Conservation (phyloP, 1,140 invertebrate species). For the Choristoneura fumiferana region DNA sequence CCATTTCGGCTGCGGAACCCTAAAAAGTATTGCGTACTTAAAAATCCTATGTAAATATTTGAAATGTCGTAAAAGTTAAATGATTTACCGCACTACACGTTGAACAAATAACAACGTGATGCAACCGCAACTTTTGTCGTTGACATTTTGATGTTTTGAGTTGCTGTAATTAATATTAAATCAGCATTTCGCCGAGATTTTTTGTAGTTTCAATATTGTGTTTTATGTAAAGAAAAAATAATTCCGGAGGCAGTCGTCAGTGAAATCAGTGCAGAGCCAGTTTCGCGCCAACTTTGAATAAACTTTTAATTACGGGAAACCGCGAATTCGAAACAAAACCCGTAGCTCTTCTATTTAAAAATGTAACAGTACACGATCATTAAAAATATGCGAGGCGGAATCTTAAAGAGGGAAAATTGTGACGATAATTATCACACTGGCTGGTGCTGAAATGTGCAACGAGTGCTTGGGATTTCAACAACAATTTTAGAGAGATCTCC, state of each 20-base stretch:
- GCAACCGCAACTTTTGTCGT: no score
- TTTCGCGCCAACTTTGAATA: neutral
- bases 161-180: no score
- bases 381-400: neutral
- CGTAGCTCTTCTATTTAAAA: neutral
- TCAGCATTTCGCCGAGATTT: no score
- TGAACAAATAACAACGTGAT: no score
- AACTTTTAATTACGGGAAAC: conserved; percentile 12
- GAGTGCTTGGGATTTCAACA: conserved; percentile 20
- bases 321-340: neutral
- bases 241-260: neutral
- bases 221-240: no score
- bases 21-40: no score
- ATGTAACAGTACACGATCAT: conserved; percentile 3
- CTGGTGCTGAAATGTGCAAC: conserved; percentile 33
- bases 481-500: conserved; percentile 28
- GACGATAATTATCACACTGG: conserved; percentile 15
- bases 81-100: no score
- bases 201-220: no score
- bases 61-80: no score
- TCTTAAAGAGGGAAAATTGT: conserved; percentile 1
- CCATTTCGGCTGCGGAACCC: no score
- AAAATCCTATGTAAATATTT: no score
- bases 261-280: neutral
- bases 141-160: no score